Evolutionary conservation across 2,113 vertebrate genomes (phyloP).

Genomic region (Grantiella picta): DNA sequence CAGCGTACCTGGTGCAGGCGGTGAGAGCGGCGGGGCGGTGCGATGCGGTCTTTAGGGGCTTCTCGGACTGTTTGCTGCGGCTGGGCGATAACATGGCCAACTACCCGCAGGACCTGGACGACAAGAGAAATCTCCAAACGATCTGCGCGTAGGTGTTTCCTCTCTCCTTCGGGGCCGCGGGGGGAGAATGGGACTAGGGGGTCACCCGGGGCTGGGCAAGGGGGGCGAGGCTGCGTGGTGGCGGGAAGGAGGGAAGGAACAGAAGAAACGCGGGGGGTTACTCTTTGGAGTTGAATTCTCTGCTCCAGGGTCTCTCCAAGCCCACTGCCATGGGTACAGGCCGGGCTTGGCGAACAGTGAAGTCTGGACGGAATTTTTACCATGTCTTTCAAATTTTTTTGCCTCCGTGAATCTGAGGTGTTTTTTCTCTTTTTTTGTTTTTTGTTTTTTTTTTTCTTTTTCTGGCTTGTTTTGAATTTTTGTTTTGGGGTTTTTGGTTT

Average conservation of each 20-base stretch:
- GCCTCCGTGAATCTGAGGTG: neutral
- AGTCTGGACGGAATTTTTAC: neutral
- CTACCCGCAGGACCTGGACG: constrained; percentile 91
- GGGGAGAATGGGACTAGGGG: neutral
- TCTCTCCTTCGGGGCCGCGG: neutral
- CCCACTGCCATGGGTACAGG: neutral
- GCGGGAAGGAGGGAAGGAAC: neutral
- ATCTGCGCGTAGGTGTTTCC: constrained; percentile 87
- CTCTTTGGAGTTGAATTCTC: neutral
- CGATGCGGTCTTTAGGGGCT: constrained; percentile 93
- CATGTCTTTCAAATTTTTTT: neutral
- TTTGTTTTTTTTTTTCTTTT: too few species aligned
- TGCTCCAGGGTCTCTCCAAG: neutral
- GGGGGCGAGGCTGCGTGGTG: neutral
- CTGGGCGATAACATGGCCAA: constrained; percentile 92
- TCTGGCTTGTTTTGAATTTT: too few species aligned
- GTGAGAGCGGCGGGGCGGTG: constrained; percentile 78
- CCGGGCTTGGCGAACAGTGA: neutral
- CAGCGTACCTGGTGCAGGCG: too few species aligned
- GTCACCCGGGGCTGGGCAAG: neutral
- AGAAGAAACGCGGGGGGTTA: neutral
- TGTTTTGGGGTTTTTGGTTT: neutral
- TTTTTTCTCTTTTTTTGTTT: neutral
- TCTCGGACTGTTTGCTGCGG: constrained; percentile 92
- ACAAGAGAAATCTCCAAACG: constrained; percentile 88